phyloP scores from a whole-genome alignment of 1,140 invertebrate species.

The Mactra quadrangularis region DNA sequence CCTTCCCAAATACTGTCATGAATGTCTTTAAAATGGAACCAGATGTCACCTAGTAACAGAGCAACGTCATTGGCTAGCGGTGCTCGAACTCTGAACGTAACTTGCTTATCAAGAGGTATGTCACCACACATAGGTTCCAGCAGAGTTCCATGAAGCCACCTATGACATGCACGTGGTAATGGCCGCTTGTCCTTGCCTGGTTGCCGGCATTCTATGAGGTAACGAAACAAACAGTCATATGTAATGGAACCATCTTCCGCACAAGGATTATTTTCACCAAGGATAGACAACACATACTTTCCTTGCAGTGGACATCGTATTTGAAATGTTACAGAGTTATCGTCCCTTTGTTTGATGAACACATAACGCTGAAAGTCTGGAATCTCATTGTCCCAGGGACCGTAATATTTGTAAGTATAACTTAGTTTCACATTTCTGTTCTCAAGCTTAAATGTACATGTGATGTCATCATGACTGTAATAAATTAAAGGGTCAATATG shows the following conservation, averaged over 20 bases:
- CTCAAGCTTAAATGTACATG: constrained; percentile 77
- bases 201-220: constrained; percentile 80
- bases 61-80: constrained; percentile 79
- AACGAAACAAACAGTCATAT: constrained; percentile 80
- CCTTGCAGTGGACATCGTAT: constrained; percentile 80
- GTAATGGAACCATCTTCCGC: constrained; percentile 67
- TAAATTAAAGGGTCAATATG: constrained; percentile 79
- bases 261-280: constrained; percentile 71
- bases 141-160: constrained; percentile 79
- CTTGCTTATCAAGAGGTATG: constrained; percentile 68
- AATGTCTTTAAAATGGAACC: constrained; percentile 78
- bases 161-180: constrained; percentile 80
- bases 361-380: constrained; percentile 80
- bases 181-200: constrained; percentile 75
- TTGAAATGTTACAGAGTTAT: constrained; percentile 74
- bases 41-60: constrained; percentile 77
- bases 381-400: constrained; percentile 72
- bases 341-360: constrained; percentile 76
- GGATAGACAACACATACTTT: constrained; percentile 81
- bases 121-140: constrained; percentile 80
- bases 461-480: constrained; percentile 78
- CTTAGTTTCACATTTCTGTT: constrained; percentile 73
- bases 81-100: constrained; percentile 77
- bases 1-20: constrained; percentile 81
- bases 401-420: constrained; percentile 77